Percentiles rank a stretch among this genome's conserved stretches.
phyloP scores from a whole-genome alignment of 2,888 invertebrate genomes.

The Apotomis capreana region DNA sequence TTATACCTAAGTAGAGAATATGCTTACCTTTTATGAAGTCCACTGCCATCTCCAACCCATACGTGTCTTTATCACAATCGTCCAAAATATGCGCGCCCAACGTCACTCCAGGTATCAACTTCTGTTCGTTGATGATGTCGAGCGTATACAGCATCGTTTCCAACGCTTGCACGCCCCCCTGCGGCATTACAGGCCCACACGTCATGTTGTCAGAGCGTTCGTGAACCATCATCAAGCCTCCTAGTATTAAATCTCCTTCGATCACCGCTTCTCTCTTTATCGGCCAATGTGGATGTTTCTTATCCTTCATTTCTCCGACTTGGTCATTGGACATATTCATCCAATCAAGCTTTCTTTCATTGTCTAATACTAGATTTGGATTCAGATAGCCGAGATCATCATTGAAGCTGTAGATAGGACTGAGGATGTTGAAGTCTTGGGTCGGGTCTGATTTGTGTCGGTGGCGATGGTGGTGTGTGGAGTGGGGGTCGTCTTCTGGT shows the following conservation, averaged over 20 bases:
- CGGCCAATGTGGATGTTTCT: slow-evolving; percentile 86
- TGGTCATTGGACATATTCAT: slow-evolving; percentile 71
- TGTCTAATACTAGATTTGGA: slow-evolving; percentile 42
- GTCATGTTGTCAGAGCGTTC: slow-evolving; percentile 93
- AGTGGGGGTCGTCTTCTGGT: slow-evolving; percentile 52
- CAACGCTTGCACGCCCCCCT: slow-evolving; percentile 94
- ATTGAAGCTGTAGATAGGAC: slow-evolving; percentile 51
- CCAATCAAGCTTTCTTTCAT: slow-evolving; percentile 66
- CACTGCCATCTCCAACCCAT: slow-evolving; percentile 97
- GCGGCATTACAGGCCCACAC: slow-evolving; percentile 97
- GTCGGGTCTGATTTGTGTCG: slow-evolving; percentile 39
- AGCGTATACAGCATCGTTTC: slow-evolving; percentile 96
- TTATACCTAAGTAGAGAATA: not conserved
- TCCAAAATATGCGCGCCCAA: slow-evolving; percentile 95
- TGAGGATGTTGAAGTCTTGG: slow-evolving; percentile 14
- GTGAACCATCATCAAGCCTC: slow-evolving; percentile 97
- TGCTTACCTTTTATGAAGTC: slow-evolving; percentile 97
- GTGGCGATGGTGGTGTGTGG: slow-evolving; percentile 63
- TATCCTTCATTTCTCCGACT: slow-evolving; percentile 70
- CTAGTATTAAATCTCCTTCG: slow-evolving; percentile 94
- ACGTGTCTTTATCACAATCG: slow-evolving; percentile 98
- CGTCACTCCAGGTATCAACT: slow-evolving; percentile 89
- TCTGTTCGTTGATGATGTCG: slow-evolving; percentile 86
- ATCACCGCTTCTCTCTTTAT: slow-evolving; percentile 93
- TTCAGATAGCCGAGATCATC: slow-evolving; percentile 45